A percentile compares a stretch with the other conserved stretches of the same genome.
Conservation (phyloP, 2,797 vertebrate species). For the Hipposideros larvatus region DNA sequence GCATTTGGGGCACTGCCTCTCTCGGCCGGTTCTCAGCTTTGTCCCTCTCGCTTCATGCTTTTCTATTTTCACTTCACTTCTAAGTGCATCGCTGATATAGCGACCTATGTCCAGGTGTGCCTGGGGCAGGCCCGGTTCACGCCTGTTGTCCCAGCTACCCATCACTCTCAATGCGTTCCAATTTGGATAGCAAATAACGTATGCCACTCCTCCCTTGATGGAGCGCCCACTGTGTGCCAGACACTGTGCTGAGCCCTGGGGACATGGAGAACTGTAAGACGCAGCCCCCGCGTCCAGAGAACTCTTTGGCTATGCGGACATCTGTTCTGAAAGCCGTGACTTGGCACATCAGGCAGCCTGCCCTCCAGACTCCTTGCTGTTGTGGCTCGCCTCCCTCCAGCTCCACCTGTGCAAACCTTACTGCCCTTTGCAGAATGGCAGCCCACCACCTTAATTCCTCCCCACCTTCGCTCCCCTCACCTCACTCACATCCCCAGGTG, state of each 20-base stretch:
- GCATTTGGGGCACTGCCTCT: neutral
- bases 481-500: fast-evolving
- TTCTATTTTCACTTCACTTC: neutral
- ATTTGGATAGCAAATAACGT: neutral
- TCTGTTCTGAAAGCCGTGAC: neutral
- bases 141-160: neutral
- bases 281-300: neutral
- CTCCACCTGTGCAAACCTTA: neutral
- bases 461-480: fast-evolving
- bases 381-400: neutral
- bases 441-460: fast-evolving
- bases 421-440: neutral
- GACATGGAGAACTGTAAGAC: neutral
- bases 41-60: fast-evolving
- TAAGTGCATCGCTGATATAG: fast-evolving
- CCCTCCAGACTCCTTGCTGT: neutral
- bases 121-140: neutral
- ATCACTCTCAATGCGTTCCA: neutral
- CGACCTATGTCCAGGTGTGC: neutral
- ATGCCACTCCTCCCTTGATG: fast-evolving
- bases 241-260: no score
- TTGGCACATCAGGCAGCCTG: neutral
- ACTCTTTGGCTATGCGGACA: fast-evolving
- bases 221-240: neutral
- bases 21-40: neutral